Conservation (phyloP, 1,140 invertebrate genomes). For the Popillia japonica region DNA sequence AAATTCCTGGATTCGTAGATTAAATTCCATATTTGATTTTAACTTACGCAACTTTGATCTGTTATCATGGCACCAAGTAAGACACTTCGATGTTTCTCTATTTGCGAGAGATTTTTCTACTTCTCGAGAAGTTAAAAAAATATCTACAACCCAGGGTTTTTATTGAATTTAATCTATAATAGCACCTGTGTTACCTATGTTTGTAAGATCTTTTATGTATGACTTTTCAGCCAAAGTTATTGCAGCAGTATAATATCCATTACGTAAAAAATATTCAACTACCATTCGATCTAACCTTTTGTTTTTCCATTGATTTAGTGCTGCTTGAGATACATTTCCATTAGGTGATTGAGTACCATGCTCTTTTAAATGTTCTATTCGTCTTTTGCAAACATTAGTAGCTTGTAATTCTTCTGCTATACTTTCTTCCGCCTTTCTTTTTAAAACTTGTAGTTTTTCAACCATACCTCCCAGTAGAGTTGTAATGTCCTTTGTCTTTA, state of each 20-base stretch:
- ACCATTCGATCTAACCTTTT: constrained; percentile 92
- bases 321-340: constrained; percentile 61
- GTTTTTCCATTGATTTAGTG: constrained; percentile 83
- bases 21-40: constrained; percentile 90
- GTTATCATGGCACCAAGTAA: constrained; percentile 98
- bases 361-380: constrained; percentile 93
- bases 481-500: constrained; percentile 76
- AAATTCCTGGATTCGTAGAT: constrained; percentile 91
- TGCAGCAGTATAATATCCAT: constrained; percentile 95
- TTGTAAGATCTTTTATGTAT: constrained; percentile 88
- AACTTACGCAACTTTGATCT: constrained; percentile 94
- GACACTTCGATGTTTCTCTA: constrained; percentile 86
- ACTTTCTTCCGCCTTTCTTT: constrained; percentile 93
- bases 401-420: constrained; percentile 90
- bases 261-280: constrained; percentile 95
- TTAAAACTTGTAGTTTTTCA: constrained; percentile 88
- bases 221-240: constrained; percentile 83
- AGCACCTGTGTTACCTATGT: constrained; percentile 76
- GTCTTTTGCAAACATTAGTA: constrained; percentile 84
- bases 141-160: constrained; percentile 64
- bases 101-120: constrained; percentile 82
- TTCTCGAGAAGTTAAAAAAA: constrained; percentile 89
- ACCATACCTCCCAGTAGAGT: constrained; percentile 84
- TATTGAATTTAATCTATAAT: background rate
- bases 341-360: constrained; percentile 64